Percentiles rank a stretch among this genome's conserved stretches.
phyloP scores from a whole-genome alignment of 2,113 vertebrate genomes.

The Balaeniceps rex region DNA sequence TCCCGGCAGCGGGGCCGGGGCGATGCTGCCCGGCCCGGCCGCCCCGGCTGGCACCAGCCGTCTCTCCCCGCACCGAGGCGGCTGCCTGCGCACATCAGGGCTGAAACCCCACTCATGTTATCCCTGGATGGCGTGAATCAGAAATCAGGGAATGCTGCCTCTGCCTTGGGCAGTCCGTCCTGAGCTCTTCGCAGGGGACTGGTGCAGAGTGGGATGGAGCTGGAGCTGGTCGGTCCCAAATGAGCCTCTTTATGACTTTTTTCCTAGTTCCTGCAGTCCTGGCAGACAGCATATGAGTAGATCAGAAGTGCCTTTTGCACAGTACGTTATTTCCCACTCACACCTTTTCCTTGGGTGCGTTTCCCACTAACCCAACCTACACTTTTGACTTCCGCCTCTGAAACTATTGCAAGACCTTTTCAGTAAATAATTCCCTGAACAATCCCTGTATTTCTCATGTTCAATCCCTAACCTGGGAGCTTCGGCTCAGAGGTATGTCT shows the following conservation, averaged over 20 bases:
- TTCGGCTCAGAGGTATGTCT: background rate
- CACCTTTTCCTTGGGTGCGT: background rate
- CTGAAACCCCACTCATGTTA: background rate
- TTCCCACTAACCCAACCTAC: background rate
- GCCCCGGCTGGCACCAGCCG: background rate
- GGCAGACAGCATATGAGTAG: background rate
- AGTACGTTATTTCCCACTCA: background rate
- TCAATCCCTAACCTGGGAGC: background rate
- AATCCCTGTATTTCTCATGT: rapidly evolving
- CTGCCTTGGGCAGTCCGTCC: rapidly evolving
- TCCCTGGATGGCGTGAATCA: no score
- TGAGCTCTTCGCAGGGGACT: background rate
- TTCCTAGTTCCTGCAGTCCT: background rate
- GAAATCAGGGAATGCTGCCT: background rate
- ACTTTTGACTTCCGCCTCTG: background rate
- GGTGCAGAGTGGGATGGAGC: background rate
- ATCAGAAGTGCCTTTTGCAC: background rate
- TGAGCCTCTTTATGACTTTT: background rate
- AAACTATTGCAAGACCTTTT: background rate
- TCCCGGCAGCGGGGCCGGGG: background rate
- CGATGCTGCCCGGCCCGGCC: background rate
- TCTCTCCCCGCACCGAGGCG: background rate
- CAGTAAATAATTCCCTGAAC: background rate
- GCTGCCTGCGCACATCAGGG: background rate
- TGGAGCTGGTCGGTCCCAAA: background rate